Evolutionary conservation across 2,113 vertebrate genomes (phyloP), one percentile per base, ranked within the genome.

Genomic region (Hippoglossus stenolepis): DNA sequence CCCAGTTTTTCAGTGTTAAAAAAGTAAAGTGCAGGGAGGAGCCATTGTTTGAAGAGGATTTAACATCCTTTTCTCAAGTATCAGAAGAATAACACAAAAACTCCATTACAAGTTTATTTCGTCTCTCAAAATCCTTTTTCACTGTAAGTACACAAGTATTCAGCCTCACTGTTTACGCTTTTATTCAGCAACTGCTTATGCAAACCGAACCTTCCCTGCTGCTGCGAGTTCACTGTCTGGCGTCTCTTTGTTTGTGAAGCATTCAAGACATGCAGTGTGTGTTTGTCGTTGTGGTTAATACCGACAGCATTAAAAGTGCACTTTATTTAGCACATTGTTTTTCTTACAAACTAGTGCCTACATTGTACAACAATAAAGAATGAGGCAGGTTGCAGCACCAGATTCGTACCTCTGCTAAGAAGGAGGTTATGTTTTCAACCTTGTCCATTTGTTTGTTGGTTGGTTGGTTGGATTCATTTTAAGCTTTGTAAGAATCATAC

Each of bases 1-100:
- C 15, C 15, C 58, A 43, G 68, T 62, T 74, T 63, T 54, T 38
- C 3, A 15, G 51, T 77, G 69, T 66, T 80, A 81, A 75, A 82
- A 79, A 60, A 24, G 5, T 79, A 45, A 65, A 70, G 47, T 26
- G 24, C 53, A 11, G 57, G 18, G 15, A 24, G 49, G 5, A 64
- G 71, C 31, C 62, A 76, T 68, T 8, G 51, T 21, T 21, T 13
- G 23, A 58, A 0, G 26, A 20, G 60, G 15, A 53, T 5, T 51
- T 54, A 1, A 3, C 10, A 26, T 28, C 65, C 9, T 69, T 45
- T 13, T 53, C 9, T 51, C 11, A 28, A 70, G 59, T 10, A 43
- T 20, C 47, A 18, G 26, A 9, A 53, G 10, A 40, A n/a, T 11
- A 21, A 47, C 3, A 2, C 13, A 2, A 23, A 51, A 54, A 6